These are phyloP conservation scores for Salvator merianae DNA, from an alignment of 2,113 vertebrate species.

Conservation along the genomic window DNA sequence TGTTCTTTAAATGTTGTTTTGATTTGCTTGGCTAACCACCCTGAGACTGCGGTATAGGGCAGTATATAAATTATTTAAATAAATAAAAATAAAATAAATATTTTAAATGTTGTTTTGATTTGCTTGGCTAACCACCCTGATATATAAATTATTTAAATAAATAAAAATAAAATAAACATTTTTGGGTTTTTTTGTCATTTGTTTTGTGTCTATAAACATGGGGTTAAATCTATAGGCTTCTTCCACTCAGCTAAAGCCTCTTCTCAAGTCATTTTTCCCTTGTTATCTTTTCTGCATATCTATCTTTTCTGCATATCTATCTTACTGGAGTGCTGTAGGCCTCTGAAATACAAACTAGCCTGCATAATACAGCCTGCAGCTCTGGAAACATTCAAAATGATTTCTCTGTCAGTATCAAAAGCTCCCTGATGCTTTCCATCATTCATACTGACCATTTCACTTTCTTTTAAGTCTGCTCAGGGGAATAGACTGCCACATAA, in stretches of 20 bases:
- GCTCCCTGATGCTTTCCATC: slow-evolving; percentile 16
- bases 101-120: too few species aligned
- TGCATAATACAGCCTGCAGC: slow-evolving; percentile 9
- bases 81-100: too few species aligned
- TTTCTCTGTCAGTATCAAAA: slow-evolving; percentile 18
- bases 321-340: neutral
- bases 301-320: neutral
- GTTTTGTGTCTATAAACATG: too few species aligned
- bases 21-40: too few species aligned
- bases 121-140: too few species aligned
- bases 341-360: neutral
- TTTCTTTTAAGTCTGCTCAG: slow-evolving; percentile 18
- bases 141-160: too few species aligned
- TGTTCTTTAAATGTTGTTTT: too few species aligned
- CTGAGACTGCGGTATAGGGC: too few species aligned
- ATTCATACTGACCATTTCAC: slow-evolving; percentile 25
- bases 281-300: neutral
- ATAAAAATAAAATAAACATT: too few species aligned
- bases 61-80: too few species aligned
- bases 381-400: slow-evolving; percentile 10
- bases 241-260: neutral
- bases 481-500: slow-evolving; percentile 1
- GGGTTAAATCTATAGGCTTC: neutral
- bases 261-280: neutral
- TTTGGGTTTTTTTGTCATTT: too few species aligned